Percentiles rank a stretch among this genome's conserved stretches.
Evolutionary conservation across 2,888 invertebrate genomes (phyloP).

Genomic region (Eristalis pertinax): DNA sequence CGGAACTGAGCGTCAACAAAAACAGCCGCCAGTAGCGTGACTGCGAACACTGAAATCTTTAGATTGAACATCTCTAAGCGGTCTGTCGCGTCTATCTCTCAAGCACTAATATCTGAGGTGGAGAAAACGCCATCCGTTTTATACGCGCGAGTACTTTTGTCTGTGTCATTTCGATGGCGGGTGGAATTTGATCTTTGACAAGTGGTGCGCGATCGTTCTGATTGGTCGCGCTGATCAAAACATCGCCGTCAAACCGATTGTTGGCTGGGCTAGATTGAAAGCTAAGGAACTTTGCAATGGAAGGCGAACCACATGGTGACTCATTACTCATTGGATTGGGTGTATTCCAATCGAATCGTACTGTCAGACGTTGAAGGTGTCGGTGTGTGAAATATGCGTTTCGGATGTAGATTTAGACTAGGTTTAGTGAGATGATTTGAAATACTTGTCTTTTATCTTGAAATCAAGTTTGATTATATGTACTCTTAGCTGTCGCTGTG

Average conservation of each 20-base stretch:
- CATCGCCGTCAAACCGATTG: background rate
- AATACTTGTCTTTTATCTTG: too few relatives aligned
- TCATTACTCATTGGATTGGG: background rate
- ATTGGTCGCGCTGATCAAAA: background rate
- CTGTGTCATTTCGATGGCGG: background rate
- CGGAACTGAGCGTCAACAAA: conserved; percentile 37
- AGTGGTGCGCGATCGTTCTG: background rate
- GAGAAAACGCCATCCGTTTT: background rate
- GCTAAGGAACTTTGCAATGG: background rate
- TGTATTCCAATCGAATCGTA: too few relatives aligned
- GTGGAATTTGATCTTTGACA: background rate
- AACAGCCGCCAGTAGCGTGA: background rate
- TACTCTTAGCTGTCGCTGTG: too few relatives aligned
- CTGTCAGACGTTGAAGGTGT: too few relatives aligned
- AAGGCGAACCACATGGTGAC: conserved; percentile 18
- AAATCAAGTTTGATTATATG: too few relatives aligned
- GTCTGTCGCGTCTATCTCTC: conserved; percentile 14
- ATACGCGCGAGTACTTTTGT: background rate
- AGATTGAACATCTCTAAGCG: conserved; percentile 28
- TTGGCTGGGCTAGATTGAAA: background rate
- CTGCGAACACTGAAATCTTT: background rate
- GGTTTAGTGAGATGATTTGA: too few relatives aligned
- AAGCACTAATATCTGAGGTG: conserved; percentile 2
- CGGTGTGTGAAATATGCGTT: too few relatives aligned
- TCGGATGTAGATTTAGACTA: too few relatives aligned